Percentiles rank a stretch among this genome's conserved stretches.
Conservation (phyloP, 2,888 invertebrate genomes). For the Drosophila subsilvestris region DNA sequence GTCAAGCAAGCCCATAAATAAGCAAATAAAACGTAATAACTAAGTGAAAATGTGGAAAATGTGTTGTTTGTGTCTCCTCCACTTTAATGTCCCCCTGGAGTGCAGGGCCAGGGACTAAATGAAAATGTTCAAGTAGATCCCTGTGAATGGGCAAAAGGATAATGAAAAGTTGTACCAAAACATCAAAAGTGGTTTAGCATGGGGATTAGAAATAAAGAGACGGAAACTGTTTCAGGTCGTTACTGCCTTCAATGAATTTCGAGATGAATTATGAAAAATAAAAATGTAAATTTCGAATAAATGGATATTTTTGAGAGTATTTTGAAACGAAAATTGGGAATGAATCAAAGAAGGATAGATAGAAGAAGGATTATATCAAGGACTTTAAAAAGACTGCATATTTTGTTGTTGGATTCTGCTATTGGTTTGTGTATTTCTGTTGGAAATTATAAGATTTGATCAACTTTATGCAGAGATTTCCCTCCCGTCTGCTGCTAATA, state of each 20-base stretch:
- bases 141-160: slow-evolving; percentile 23
- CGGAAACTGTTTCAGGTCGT: neutral
- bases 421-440: neutral
- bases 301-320: neutral
- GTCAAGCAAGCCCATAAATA: slow-evolving; percentile 52
- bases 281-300: neutral
- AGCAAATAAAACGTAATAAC: slow-evolving; percentile 69
- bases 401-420: neutral
- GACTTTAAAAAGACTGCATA: neutral
- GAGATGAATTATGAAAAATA: neutral
- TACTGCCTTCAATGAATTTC: neutral
- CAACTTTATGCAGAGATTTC: neutral
- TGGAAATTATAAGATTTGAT: neutral
- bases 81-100: slow-evolving; percentile 43
- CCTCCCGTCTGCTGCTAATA: neutral
- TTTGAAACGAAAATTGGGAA: too few species aligned
- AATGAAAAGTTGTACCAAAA: slow-evolving; percentile 19
- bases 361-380: too few species aligned
- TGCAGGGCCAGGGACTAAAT: slow-evolving; percentile 16
- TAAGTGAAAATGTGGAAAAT: slow-evolving; percentile 69
- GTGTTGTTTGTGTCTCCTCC: slow-evolving; percentile 19
- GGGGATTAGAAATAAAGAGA: neutral
- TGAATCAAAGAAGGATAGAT: neutral
- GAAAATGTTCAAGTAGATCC: slow-evolving; percentile 22
- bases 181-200: slow-evolving; percentile 29